Conservation (phyloP, 2,113 vertebrate genomes). For the Malurus elegans region DNA sequence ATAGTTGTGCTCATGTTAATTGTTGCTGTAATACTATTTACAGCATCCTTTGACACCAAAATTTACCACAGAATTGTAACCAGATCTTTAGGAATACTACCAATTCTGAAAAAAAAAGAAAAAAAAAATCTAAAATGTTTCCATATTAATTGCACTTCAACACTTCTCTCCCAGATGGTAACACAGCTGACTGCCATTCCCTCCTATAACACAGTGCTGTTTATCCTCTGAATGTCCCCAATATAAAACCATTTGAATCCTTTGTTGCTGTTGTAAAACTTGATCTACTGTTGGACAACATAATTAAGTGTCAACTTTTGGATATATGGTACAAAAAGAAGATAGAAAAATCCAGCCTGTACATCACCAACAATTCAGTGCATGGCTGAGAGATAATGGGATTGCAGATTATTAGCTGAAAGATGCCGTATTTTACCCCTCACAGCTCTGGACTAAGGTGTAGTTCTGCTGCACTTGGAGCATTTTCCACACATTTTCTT, state of each 20-base stretch:
- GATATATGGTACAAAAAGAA: constrained; percentile 56
- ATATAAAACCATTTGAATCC: constrained; percentile 75
- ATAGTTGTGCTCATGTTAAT: neutral
- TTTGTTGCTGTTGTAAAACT: constrained; percentile 76
- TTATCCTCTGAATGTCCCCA: constrained; percentile 72
- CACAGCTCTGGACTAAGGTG: neutral
- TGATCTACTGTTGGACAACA: constrained; percentile 75
- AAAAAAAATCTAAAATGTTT: neutral
- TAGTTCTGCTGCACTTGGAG: neutral
- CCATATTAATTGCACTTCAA: constrained; percentile 68
- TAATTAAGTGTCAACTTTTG: constrained; percentile 76
- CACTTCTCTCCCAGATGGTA: constrained; percentile 65
- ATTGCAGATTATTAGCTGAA: constrained; percentile 68
- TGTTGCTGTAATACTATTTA: neutral
- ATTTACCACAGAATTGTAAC: constrained; percentile 33
- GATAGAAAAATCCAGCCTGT: constrained; percentile 59
- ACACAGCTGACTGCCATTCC: constrained; percentile 47
- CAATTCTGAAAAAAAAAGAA: neutral
- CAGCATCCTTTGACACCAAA: constrained; percentile 19
- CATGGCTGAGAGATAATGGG: constrained; percentile 63
- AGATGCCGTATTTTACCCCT: constrained; percentile 47
- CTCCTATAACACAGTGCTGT: constrained; percentile 29
- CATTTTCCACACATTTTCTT: neutral
- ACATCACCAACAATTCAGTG: constrained; percentile 69
- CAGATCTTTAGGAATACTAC: constrained; percentile 27